Evolutionary conservation across 1,140 invertebrate genomes (phyloP), one percentile per base, ranked within the genome.

Genomic region (Lordiphosa stackelbergi): DNA sequence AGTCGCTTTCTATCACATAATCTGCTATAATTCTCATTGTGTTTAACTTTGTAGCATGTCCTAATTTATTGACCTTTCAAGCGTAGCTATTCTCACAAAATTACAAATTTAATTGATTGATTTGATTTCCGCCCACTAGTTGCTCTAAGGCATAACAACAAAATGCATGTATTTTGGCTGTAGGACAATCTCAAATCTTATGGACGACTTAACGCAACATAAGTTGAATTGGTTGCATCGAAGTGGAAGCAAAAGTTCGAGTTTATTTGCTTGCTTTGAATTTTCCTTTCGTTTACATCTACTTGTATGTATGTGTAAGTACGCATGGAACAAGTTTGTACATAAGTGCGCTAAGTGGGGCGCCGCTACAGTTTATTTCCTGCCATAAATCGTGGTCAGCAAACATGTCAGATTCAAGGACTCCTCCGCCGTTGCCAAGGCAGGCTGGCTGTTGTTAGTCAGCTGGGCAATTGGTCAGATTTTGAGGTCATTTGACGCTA

Each of bases 371-470:
- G 22, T 55, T 43, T 24, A 37, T 47, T 37, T 56, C 45, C 31
- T 56, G 46, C 43, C 46, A 47, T 45, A 47, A 47, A 56, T 47
- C 43, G 46, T 47, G 43, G 54, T 47, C 35, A 56, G 45, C 54
- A 56, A 47, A 47, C 46, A 47, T 47, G 43, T 56, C 37, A 56
- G 28, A 47, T 46, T 47, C 46, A 56, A 46, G 41, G 47, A 49
- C 34, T 37, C 5, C 31, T 35, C 5, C n/a, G 47, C 47, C 13
- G 13, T 49, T 16, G 34, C 46, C 12, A n/a, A 34, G 19, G 19
- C 19, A 22, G 13, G 13, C 46, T 49, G 46, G 19, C 19, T 4
- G 19, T 19, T 19, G 19, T 19, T 19, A 19, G 19, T 19, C 19
- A 19, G 47, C 31, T 13, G 47, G 47, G 10, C 42, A 31, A 16